Evolutionary conservation across 1,140 invertebrate genomes (phyloP), one percentile per base, ranked within the genome.

Genomic region (Diploscapter pachys): DNA sequence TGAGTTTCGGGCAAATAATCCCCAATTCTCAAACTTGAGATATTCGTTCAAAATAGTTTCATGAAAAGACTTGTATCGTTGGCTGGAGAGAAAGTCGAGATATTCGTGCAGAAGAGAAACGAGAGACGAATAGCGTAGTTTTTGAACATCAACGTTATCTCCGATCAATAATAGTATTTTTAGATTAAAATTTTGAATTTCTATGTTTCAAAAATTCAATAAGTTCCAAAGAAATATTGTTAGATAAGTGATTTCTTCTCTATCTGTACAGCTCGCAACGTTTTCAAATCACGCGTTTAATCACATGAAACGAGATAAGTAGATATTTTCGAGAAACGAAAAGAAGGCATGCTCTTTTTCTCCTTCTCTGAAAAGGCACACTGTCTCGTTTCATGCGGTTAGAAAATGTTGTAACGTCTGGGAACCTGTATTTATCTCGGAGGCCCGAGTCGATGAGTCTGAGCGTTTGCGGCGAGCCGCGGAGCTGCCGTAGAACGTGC

Each of bases 381-480:
- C 31, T 31, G 31, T 31, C 31, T 31, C 31, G 31, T 31, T 31
- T 31, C 31, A 31, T 31, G 31, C 31, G 31, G 31, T 31, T 31
- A 31, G 4, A 2, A 11, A 63, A 72, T 53, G 11, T 31, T 31
- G 31, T 31, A 31, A 31, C 31, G 31, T 31, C 31, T 31, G 31
- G 31, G 31, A 31, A 81, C 80, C 59, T 76, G 68, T 82, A 82
- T 53, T 80, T 64, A n/a, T 53, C 56, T 5, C 80, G 63, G 56
- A 82, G 80, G 9, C 80, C 80, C n/a, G 81, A 63, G 61, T 81
- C 73, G 11, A 81, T 13, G 6, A 81, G 79, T n/a, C 73, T 63
- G 11, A 81, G 71, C 6, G 59, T 50, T 52, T 81, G 61, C 62
- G 75, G 59, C 9, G 81, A 52, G 51, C 52, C 53, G 3, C 53